Base-by-base conservation (phyloP, 2,113 vertebrate genomes). In the Gasterosteus aculeatus region DNA sequence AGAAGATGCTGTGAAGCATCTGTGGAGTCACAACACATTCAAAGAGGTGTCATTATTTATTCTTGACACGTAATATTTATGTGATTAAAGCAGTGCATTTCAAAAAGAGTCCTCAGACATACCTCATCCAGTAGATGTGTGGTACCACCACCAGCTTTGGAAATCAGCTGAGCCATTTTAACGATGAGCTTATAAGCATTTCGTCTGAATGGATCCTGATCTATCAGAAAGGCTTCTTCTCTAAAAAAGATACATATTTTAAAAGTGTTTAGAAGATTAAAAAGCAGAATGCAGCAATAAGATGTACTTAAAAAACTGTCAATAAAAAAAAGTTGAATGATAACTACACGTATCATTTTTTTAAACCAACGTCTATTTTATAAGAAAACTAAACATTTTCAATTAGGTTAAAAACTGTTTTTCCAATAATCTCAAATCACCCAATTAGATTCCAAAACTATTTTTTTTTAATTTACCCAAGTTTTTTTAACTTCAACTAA, bases 71-170 rank as follows among this genome's bases (percentile, higher is more conserved):
- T 0, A 54, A 33, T 33, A 33, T 26, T 58, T 35, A 33, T 16
- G 22, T 41, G 4, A 8, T 22, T 22, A 76, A 39, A 38, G 10
- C 1, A 2, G 11, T 53, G 16, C 2, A 61, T 22, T 16, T 38
- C 19, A 11, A 15, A 42, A 29, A 59, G 33, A 33, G 33, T 3
- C 33, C n/a, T n/a, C 42, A 84, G 19, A 72, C 70, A 8, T 69
- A 87, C 85, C 75, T 87, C 85, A 39, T 87, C 85, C 42, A 84
- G n/a, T n/a, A n/a, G n/a, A n/a, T n/a, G n/a, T n/a, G n/a, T n/a
- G n/a, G n/a, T n/a, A n/a, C n/a, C n/a, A n/a, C n/a, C n/a, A n/a
- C n/a, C n/a, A n/a, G n/a, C n/a, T n/a, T n/a, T n/a, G n/a, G n/a
- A n/a, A n/a, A n/a, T n/a, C n/a, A n/a, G n/a, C n/a, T n/a, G n/a